Evolutionary conservation across 2,113 vertebrate species (phyloP), one percentile per base, ranked within the genome.

Genomic region (Athene cunicularia): DNA sequence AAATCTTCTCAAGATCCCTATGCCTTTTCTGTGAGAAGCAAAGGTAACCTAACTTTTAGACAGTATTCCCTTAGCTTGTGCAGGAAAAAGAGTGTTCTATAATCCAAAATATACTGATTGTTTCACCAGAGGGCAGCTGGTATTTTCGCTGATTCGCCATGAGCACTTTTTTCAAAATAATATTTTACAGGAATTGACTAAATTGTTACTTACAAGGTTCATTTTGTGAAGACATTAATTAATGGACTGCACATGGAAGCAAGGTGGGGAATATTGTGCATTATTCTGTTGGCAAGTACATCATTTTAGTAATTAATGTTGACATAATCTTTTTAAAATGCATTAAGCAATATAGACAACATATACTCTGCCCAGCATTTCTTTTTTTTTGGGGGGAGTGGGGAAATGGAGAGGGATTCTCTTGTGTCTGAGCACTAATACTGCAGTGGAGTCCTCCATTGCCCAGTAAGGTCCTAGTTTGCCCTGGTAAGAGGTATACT

Each of bases 271-370:
- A 96, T 84, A 95, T 33, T 80, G 68, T 68, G 91, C 88, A 96
- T 95, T 88, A 94, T 92, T 97, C 60, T 63, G 37, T 76, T 96
- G 92, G 90, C 95, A 89, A 94, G 71, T 83, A 64, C 62, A 87
- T 80, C 77, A 59, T 97, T 94, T 71, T 67, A 45, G 91, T 94
- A 97, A 97, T 97, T 96, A 96, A 96, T 67, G 86, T 91, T 96
- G 93, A 94, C 90, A 79, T 93, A 94, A 94, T 93, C 82, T 95
- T 90, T 93, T 91, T 62, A 53, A 96, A 95, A 88, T 62, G 80
- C 95, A 98, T 97, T 97, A 97, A 96, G 96, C 96, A 88, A 84
- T 93, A 95, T 79, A 97, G 95, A 89, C 90, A 97, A 95, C 95
- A 97, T 94, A 97, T 82, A 96, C 67, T 94, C 95, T 94, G 86